Evolutionary conservation across 2,888 invertebrate genomes (phyloP).

Genomic region (Colostygia pectinataria): DNA sequence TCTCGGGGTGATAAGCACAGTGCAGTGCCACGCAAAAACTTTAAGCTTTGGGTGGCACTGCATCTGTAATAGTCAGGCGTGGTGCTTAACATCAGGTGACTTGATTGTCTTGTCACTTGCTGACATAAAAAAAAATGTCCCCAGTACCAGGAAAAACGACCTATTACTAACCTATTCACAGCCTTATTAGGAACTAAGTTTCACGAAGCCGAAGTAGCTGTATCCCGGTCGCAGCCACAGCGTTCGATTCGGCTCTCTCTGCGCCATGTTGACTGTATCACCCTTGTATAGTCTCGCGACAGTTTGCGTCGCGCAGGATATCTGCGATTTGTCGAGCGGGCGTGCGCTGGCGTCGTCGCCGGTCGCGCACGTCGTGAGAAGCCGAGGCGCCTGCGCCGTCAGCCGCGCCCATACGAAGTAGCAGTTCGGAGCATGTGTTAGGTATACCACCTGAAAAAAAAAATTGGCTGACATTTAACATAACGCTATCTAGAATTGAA

Average conservation of each 20-base stretch:
- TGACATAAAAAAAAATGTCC: too few relatives aligned
- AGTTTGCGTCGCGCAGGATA: slow-evolving; percentile 68
- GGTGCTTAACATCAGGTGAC: too few relatives aligned
- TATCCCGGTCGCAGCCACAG: slow-evolving; percentile 66
- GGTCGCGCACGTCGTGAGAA: slow-evolving; percentile 61
- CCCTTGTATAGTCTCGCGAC: slow-evolving; percentile 59
- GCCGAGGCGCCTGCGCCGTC: slow-evolving; percentile 42
- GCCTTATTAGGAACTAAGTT: slow-evolving; percentile 70
- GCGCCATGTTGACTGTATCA: slow-evolving; percentile 63
- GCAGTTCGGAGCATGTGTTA: slow-evolving; percentile 65
- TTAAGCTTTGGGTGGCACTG: too few relatives aligned
- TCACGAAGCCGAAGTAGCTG: slow-evolving; percentile 70
- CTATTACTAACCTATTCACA: slow-evolving; percentile 48
- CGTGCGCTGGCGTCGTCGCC: slow-evolving; percentile 61
- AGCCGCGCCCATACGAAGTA: slow-evolving; percentile 66
- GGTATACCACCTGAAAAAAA: slow-evolving; percentile 68
- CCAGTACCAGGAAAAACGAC: not conserved
- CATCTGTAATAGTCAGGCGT: too few relatives aligned
- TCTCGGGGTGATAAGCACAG: too few relatives aligned
- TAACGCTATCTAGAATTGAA: too few relatives aligned
- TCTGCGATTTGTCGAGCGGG: slow-evolving; percentile 57
- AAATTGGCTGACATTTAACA: too few relatives aligned
- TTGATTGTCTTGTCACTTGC: too few relatives aligned
- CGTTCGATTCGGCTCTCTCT: slow-evolving; percentile 67
- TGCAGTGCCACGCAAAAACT: too few relatives aligned